Evolutionary conservation across 2,113 vertebrate species (phyloP).

Genomic region (Cephalopholis sonnerati): DNA sequence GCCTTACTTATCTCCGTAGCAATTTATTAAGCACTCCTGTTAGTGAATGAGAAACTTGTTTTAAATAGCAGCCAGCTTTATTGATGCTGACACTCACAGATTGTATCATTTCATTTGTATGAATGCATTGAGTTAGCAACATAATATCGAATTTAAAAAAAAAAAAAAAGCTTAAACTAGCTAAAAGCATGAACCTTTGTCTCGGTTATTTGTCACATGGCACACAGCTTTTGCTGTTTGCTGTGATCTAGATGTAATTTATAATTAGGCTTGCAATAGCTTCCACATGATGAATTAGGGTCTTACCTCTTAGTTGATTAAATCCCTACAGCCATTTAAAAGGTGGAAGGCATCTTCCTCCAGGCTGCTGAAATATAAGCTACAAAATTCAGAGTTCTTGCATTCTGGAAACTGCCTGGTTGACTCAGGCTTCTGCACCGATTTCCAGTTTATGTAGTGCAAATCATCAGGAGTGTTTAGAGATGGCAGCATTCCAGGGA

Average conservation of each 20-base stretch:
- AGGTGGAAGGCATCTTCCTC: neutral
- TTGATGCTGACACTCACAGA: conserved; percentile 20
- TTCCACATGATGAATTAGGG: conserved; percentile 12
- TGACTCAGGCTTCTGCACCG: neutral
- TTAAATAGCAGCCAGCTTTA: conserved; percentile 32
- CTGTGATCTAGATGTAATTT: neutral
- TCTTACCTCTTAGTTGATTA: conserved; percentile 25
- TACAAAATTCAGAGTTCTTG: neutral
- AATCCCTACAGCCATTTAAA: conserved; percentile 8
- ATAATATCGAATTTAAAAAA: neutral
- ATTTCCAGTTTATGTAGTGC: conserved; percentile 1
- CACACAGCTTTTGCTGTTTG: neutral
- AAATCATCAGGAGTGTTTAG: conserved; percentile 12
- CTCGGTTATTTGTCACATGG: neutral
- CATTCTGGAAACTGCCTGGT: neutral
- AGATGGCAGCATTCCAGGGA: neutral
- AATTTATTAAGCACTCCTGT: conserved; percentile 38
- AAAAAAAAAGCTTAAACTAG: neutral
- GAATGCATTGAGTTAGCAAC: neutral
- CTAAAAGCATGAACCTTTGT: neutral
- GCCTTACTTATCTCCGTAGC: conserved; percentile 33
- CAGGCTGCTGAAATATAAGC: conserved; percentile 1
- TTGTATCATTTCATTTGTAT: conserved; percentile 11
- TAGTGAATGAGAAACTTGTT: conserved; percentile 13
- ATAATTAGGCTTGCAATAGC: neutral